Evolutionary conservation across 2,888 invertebrate genomes (phyloP), one percentile per base, ranked within the genome.

Genomic region (Aromia moschata): DNA sequence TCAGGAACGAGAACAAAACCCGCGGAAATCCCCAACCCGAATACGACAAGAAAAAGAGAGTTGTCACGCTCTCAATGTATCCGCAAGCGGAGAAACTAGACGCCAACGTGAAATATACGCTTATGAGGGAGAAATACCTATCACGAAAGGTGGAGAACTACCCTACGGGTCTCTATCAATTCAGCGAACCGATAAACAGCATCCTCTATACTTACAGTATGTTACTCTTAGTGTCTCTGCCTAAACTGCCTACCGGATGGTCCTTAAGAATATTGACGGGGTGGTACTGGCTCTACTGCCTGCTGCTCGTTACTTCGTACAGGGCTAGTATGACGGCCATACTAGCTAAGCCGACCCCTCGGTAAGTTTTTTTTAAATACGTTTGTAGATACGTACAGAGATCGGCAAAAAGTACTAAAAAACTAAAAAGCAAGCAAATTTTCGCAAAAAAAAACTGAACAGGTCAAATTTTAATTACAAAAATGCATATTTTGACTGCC

Each of bases 211-310:
- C 92, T 0, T 93, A 89, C 72, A 89, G 92, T 69, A 93, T 93
- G 92, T 77, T 92, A 44, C 81, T 93, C 3, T 86, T 91, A 63
- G 89, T 94, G 17, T 90, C 93, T 0, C 74, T 93, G 55, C 93
- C 93, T 0, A 87, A 86, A 72, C 82, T 93, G 67, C 93, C 93
- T 0, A 84, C 85, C 11, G 91, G 89, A 11, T 93, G 93, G 93
- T 89, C 93, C 0, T 82, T 94, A 37, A 83, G 93, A 30, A 82
- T 93, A 18, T 82, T 94, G 10, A 92, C 93, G 1, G 93, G 94
- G 0, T 93, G 92, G 89, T 94, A 93, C 80, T 94, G 93, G 93
- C 78, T 93, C 1, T 94, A 93, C 75, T 91, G 91, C 72, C 87
- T 93, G 60, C 82, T 93, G 2, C 84, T 93, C 2, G 90, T 90